Conservation (phyloP, 2,888 invertebrate species). For the Protophormia terraenovae region DNA sequence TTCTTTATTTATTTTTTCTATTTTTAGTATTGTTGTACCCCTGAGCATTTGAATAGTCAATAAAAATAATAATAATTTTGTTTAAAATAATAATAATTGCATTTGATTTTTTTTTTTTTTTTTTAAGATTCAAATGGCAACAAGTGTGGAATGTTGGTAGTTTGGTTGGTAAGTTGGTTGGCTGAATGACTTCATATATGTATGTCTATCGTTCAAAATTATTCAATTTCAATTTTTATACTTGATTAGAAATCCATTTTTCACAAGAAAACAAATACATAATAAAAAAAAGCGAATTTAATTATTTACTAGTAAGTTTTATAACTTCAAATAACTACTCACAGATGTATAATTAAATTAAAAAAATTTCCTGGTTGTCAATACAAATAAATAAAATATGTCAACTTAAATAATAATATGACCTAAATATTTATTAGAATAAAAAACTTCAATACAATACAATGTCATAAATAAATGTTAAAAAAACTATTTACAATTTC, state of each 20-base stretch:
- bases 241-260: conserved; percentile 49
- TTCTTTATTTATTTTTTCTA: conserved; percentile 40
- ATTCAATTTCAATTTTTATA: conserved; percentile 53
- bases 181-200: conserved; percentile 17
- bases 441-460: too few species aligned
- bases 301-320: neutral
- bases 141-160: conserved; percentile 57
- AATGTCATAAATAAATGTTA: too few species aligned
- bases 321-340: neutral
- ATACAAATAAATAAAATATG: neutral
- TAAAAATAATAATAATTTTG: conserved; percentile 44
- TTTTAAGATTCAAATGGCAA: conserved; percentile 45
- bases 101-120: conserved; percentile 35
- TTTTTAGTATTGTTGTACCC: conserved; percentile 50
- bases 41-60: conserved; percentile 46
- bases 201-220: conserved; percentile 29
- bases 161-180: conserved; percentile 1
- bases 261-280: conserved; percentile 29
- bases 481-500: too few species aligned
- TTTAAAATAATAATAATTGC: conserved; percentile 56
- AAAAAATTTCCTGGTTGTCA: neutral
- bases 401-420: too few species aligned
- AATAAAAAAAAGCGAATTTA: conserved; percentile 9
- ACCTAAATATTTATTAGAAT: neutral
- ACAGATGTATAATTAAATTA: neutral